Evolutionary conservation across 1,140 invertebrate species (phyloP).

Genomic region (Ephestia elutella): DNA sequence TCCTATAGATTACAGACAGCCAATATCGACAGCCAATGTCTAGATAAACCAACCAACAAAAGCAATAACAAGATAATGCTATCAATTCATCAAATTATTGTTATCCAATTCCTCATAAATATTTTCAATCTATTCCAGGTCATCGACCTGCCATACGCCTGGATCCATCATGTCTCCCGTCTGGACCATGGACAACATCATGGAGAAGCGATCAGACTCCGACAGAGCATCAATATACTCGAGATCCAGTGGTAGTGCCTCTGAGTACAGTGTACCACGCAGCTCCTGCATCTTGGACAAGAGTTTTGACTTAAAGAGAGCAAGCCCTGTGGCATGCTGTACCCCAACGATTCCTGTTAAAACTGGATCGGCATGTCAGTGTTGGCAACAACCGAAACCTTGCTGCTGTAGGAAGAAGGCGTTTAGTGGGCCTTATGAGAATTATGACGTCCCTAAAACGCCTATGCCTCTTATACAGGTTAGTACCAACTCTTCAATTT

Average conservation of each 20-base stretch:
- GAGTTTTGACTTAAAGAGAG: conserved; percentile 59
- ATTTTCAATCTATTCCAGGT: conserved; percentile 43
- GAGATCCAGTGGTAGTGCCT: conserved; percentile 72
- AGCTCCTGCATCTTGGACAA: conserved; percentile 53
- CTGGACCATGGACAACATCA: conserved; percentile 77
- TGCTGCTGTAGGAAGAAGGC: conserved; percentile 60
- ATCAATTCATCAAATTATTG: too few relatives aligned
- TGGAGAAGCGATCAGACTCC: conserved; percentile 66
- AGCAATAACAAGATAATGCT: too few relatives aligned
- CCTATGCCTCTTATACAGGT: conserved; percentile 76
- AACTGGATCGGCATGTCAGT: conserved; percentile 48
- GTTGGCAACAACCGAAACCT: conserved; percentile 54
- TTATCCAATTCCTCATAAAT: too few relatives aligned
- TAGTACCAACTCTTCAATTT: too few relatives aligned
- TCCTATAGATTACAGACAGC: too few relatives aligned
- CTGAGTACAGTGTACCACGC: conserved; percentile 74
- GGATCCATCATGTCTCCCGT: conserved; percentile 72
- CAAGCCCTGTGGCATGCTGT: conserved; percentile 57
- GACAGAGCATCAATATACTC: conserved; percentile 75
- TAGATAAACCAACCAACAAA: too few relatives aligned
- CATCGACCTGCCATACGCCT: conserved; percentile 74
- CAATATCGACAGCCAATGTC: too few relatives aligned
- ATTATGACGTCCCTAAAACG: conserved; percentile 84
- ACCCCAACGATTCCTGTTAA: conserved; percentile 61
- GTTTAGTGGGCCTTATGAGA: conserved; percentile 79